A percentile compares a stretch with the other conserved stretches of the same genome.
Evolutionary conservation across 2,113 vertebrate genomes (phyloP).

Genomic region (Neotoma lepida): DNA sequence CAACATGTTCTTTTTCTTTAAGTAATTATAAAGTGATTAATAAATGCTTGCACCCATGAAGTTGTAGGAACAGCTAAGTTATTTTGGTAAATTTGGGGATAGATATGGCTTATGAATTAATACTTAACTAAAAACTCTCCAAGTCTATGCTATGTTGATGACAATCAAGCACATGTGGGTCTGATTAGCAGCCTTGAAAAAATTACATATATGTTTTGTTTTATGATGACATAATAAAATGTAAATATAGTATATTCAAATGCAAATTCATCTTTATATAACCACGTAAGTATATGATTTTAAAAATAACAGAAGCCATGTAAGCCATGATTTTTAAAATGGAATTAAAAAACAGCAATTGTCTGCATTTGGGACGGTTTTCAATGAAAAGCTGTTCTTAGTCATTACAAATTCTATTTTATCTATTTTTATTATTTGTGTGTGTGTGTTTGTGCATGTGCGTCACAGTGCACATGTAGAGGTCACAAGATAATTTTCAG

Average conservation of each 20-base stretch:
- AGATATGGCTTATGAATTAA: not conserved
- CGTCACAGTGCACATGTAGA: not conserved
- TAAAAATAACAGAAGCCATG: not conserved
- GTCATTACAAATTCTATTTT: not conserved
- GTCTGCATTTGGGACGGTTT: not conserved
- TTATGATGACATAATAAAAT: not conserved
- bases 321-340: not conserved
- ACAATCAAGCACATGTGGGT: not conserved
- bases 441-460: not conserved
- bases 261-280: slow-evolving; percentile 6
- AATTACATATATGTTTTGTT: not conserved
- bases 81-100: slow-evolving; percentile 37
- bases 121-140: slow-evolving; percentile 9
- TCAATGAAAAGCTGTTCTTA: slow-evolving; percentile 20
- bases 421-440: not conserved
- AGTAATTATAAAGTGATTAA: slow-evolving; percentile 9
- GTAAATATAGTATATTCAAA: not conserved
- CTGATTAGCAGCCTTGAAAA: not conserved
- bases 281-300: not conserved
- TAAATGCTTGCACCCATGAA: slow-evolving; percentile 45
- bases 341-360: not conserved
- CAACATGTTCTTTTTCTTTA: slow-evolving; percentile 10
- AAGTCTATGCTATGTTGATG: not conserved
- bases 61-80: not conserved
- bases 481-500: not conserved